Base-by-base conservation (phyloP, 2,113 vertebrate genomes). In the Microcebus ravelobensis region DNA sequence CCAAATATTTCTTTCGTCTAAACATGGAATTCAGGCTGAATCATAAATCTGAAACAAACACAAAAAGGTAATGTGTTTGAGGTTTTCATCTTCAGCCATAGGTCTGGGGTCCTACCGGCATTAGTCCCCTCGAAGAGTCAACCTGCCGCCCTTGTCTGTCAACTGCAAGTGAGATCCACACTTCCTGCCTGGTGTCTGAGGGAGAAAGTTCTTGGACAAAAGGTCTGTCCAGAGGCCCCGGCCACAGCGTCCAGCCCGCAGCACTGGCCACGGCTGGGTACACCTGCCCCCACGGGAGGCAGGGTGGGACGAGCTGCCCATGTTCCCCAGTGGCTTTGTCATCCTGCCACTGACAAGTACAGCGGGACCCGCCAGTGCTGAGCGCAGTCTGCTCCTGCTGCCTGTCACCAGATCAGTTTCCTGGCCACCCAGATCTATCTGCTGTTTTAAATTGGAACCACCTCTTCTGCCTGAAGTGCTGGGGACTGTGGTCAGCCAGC, bases 1-100 rank as follows among this genome's bases (percentile, higher is more conserved):
- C 87, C 68, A 63, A 0, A 59, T 67, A 71, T 86, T 97, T 97
- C 96, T 87, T 73, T 89, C 82, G 82, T 84, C 96, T 94, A 77
- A 52, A 68, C 17, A 0, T 74, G 73, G 73, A 82, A 29, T 42
- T 8, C 15, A 36, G 63, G 48, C 71, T 55, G 45, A 18, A 23
- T 82, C 21, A 0, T 34, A 21, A 4, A 57, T 6, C 50, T 50
- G 68, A 86, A 73, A 15, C 79, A 15, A 5, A 52, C 57, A 2
- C 59, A 3, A 10, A 31, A 70, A 61, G 27, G 29, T 21, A 14
- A 0, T 5, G 5, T 6, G 42, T 73, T 29, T 4, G 48, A 63
- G 52, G 42, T 63, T 34, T 11, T 8, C 31, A 1, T 6, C 80
- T 14, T 7, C 3, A 45, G 11, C 88, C 8, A 4, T 6, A 5